phyloP scores from a whole-genome alignment of 2,797 vertebrate genomes.

The Falco peregrinus region DNA sequence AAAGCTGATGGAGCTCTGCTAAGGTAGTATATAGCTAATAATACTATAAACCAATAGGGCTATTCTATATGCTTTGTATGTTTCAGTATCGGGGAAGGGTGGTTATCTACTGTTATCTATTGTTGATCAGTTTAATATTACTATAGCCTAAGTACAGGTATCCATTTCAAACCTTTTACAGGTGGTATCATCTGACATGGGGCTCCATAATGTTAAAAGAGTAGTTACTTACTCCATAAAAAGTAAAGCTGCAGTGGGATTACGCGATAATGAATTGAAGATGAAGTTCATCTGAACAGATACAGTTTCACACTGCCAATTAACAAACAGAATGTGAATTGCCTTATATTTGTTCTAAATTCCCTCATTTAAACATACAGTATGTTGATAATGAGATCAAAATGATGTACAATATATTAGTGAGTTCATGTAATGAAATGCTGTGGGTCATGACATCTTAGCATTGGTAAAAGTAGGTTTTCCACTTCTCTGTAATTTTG shows the following conservation, averaged over 20 bases:
- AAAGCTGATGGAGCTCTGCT: conserved; percentile 52
- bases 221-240: neutral
- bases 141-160: neutral
- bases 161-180: neutral
- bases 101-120: neutral
- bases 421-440: neutral
- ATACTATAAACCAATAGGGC: neutral
- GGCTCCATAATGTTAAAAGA: neutral
- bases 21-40: conserved; percentile 23
- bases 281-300: neutral
- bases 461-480: neutral
- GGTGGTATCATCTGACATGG: neutral
- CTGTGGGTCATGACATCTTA: neutral
- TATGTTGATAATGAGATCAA: neutral
- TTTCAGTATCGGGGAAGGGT: neutral
- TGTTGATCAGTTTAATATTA: neutral
- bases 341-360: neutral
- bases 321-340: neutral
- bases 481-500: neutral
- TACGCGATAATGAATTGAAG: neutral
- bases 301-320: neutral
- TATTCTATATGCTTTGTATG: neutral
- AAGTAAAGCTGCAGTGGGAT: neutral
- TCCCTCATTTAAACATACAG: neutral
- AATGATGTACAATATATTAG: accelerated